These are phyloP conservation scores for Erpobdella octoculata DNA, from an alignment of 2,888 invertebrate species.

Conservation along the genomic window DNA sequence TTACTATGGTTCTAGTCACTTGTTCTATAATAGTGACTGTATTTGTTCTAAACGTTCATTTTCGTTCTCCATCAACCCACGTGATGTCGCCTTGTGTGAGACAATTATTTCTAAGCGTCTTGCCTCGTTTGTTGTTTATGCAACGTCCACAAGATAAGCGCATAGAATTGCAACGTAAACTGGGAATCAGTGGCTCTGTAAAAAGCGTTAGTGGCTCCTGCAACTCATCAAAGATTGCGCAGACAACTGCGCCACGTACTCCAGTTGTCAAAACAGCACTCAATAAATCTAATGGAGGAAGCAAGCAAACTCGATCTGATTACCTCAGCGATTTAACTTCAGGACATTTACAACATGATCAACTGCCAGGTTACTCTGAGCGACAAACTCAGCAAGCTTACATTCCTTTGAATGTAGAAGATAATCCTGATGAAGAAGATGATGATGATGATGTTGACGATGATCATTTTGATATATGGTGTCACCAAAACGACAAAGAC, in stretches of 20 bases:
- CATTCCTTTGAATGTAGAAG: background rate
- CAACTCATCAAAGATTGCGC: background rate
- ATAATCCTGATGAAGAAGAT: background rate
- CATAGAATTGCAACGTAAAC: conserved; percentile 3
- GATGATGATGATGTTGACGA: conserved; percentile 14
- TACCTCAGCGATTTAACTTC: too few species aligned
- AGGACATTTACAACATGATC: too few species aligned
- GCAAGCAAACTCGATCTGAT: too few species aligned
- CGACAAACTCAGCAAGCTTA: background rate
- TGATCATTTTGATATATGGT: background rate
- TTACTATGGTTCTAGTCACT: conserved; percentile 96
- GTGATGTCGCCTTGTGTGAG: conserved; percentile 96
- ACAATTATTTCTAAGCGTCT: conserved; percentile 83
- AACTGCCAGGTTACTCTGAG: too few species aligned
- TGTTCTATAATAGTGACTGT: conserved; percentile 94
- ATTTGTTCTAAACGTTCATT: conserved; percentile 91
- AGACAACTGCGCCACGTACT: background rate
- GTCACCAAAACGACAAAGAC: background rate
- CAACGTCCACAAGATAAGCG: conserved; percentile 62
- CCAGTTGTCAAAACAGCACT: background rate
- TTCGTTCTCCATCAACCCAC: conserved; percentile 92
- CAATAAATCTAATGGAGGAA: background rate
- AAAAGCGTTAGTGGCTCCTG: background rate
- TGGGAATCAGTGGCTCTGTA: background rate
- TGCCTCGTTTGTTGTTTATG: conserved; percentile 84